Conservation (phyloP, 2,888 invertebrate species). For the Gibbula magus region DNA sequence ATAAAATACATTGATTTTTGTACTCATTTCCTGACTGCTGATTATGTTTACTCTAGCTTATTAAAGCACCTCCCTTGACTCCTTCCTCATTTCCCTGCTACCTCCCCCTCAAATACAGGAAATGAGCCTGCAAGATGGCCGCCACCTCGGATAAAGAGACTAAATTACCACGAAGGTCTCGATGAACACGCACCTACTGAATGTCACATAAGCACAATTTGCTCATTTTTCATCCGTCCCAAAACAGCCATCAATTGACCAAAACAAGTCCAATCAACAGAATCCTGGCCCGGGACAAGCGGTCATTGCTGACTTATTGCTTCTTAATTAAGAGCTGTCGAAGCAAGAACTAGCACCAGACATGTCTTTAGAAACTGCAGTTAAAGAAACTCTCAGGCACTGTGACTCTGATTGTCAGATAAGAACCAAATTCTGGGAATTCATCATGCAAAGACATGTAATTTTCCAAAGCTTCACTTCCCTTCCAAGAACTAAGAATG, state of each 20-base stretch:
- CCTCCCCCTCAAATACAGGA: not conserved
- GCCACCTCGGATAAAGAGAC: not conserved
- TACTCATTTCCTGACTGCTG: constrained; percentile 13
- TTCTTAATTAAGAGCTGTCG: no score
- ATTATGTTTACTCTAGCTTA: constrained; percentile 9
- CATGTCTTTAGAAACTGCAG: no score
- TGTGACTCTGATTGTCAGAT: no score
- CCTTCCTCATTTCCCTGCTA: not conserved
- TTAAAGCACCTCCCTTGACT: not conserved
- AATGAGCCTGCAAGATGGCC: not conserved
- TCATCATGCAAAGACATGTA: not conserved
- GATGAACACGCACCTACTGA: not conserved
- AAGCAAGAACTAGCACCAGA: no score
- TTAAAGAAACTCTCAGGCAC: no score
- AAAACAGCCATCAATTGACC: constrained; percentile 12
- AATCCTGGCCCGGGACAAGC: no score
- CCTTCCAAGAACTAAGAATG: not conserved
- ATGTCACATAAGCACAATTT: constrained; percentile 10
- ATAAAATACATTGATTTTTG: constrained; percentile 23
- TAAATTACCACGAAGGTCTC: not conserved
- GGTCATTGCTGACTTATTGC: no score
- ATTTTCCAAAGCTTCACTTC: constrained; percentile 2
- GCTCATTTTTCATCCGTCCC: constrained; percentile 18
- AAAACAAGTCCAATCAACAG: constrained; percentile 1
- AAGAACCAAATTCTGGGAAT: not conserved